phyloP scores from a whole-genome alignment of 2,888 invertebrate genomes.

The Sipha maydis region DNA sequence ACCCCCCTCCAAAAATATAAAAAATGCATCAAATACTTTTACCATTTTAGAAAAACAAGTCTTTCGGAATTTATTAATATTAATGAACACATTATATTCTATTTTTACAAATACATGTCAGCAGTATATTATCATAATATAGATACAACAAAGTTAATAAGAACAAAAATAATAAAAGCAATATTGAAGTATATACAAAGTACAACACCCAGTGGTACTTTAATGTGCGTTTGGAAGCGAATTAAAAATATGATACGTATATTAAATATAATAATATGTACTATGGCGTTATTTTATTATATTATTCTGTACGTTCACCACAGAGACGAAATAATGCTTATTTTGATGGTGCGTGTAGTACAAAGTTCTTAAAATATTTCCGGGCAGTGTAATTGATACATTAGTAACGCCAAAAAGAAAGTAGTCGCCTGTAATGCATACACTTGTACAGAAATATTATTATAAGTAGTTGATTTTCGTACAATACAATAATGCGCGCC shows the following conservation, averaged over 20 bases:
- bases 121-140: background rate
- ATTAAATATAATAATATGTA: background rate
- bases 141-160: background rate
- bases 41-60: background rate
- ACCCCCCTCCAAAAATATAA: background rate
- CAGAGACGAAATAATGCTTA: background rate
- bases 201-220: background rate
- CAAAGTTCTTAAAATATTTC: conserved; percentile 51
- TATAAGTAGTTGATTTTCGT: background rate
- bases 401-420: conserved; percentile 53
- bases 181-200: background rate
- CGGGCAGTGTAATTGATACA: conserved; percentile 47
- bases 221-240: background rate
- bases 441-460: conserved; percentile 2
- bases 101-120: background rate
- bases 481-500: background rate
- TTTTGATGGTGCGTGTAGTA: conserved; percentile 18
- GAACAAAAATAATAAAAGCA: background rate
- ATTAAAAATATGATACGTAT: background rate
- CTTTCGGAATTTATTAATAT: background rate
- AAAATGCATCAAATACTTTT: background rate
- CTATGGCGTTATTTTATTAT: background rate
- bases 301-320: no score
- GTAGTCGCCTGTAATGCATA: conserved; percentile 4
- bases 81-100: background rate